These are phyloP conservation scores for Aleiodes alternator DNA, from an alignment of 2,888 invertebrate species.

Conservation along the genomic window DNA sequence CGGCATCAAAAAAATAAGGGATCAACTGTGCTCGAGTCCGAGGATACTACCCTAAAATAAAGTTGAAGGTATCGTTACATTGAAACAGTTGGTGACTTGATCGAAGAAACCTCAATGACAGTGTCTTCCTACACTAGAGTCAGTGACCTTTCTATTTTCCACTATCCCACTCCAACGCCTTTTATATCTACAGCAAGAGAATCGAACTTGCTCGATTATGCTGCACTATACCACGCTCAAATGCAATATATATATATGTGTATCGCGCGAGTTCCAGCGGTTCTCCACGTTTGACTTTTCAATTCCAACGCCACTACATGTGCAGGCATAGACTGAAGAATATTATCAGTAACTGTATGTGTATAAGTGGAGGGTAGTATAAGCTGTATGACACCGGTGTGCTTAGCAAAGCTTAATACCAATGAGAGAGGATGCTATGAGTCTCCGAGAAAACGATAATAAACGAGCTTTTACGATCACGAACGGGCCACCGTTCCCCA, in stretches of 20 bases:
- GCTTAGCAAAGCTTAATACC: constrained; percentile 38
- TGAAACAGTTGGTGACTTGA: not conserved
- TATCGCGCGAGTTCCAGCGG: constrained; percentile 4
- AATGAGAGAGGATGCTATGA: constrained; percentile 16
- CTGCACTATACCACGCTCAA: not conserved
- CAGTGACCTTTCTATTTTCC: constrained; percentile 21
- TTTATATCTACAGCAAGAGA: not conserved
- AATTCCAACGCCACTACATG: constrained; percentile 7
- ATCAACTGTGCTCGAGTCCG: no score
- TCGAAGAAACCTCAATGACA: constrained; percentile 19
- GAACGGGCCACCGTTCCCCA: constrained; percentile 25
- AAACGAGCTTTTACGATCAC: constrained; percentile 47
- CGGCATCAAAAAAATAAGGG: no score
- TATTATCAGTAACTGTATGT: constrained; percentile 1
- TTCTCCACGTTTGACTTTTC: constrained; percentile 16
- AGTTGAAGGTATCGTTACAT: not conserved
- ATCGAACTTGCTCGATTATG: constrained; percentile 25
- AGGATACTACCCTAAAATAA: not conserved
- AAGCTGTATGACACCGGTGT: not conserved
- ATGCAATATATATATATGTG: not conserved
- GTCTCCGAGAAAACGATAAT: constrained; percentile 41
- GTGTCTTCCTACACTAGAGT: constrained; percentile 6
- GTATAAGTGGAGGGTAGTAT: constrained; percentile 14
- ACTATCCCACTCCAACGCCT: not conserved
- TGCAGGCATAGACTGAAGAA: not conserved